Evolutionary conservation across 2,797 vertebrate genomes (phyloP), one percentile per base, ranked within the genome.

Genomic region (Phalanger gymnotis): DNA sequence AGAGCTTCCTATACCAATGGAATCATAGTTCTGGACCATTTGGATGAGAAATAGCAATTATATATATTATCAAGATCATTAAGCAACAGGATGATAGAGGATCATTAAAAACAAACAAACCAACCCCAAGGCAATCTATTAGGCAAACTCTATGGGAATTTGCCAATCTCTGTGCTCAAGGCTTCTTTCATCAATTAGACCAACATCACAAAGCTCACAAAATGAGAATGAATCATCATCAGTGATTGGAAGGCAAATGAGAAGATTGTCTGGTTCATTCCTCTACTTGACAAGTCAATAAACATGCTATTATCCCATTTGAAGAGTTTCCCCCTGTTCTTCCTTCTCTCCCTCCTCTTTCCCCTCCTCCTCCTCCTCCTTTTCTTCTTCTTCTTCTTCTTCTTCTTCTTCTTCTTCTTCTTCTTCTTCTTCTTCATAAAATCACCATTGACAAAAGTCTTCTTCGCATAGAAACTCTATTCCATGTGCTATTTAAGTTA

Each of bases 21-120:
- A 73, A 73, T 73, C 61, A 73, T 19, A 73, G 34, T 2, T 73
- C 90, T 53, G 34, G 0, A 9, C 14, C 53, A 73, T 56, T 97
- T 81, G 51, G 58, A 25, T 81, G 58, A 94, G 54, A 97, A 51
- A 13, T 92, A 55, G 91, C 56, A 96, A 97, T 96, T 92, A 94
- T 53, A 91, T 27, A 4, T 61, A 95, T 97, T 81, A 95, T 89
- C 10, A 96, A 96, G 95, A 94, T 92, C 90, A 95, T 92, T 97
- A 55, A 92, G 96, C 58, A 97, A 90, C 31, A 53, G 58, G 92
- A 96, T 55, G 94, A 53, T 94, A 96, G 52, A 95, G 11, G 7
- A 91, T 97, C 73, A 94, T 92, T 92, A 54, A 92, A 94, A 57
- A 54, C 30, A 96, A 93, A 92, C 90, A 25, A 73, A 73, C 34